These are phyloP conservation scores for Nixonia krombeini DNA, from an alignment of 1,140 invertebrate species.

Conservation along the genomic window DNA sequence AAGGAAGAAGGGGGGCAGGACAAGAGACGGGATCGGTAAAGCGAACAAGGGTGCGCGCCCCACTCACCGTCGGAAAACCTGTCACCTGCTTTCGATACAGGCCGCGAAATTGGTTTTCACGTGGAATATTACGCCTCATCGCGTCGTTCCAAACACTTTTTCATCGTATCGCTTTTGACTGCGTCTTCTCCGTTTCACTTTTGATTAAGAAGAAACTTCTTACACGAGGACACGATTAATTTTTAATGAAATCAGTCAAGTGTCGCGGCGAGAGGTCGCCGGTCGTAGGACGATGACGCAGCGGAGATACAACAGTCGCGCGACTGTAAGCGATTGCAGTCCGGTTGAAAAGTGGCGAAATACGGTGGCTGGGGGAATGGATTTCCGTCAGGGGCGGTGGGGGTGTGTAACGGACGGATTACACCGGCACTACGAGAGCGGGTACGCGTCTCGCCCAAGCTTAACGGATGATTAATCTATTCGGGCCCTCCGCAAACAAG, in stretches of 20 bases:
- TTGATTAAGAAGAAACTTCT: no score
- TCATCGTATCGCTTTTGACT: no score
- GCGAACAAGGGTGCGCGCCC: conserved; percentile 35
- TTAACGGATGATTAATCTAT: conserved; percentile 69
- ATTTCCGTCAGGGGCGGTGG: no score
- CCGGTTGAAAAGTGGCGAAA: conserved; percentile 25
- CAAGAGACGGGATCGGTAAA: conserved; percentile 39
- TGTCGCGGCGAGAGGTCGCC: no score
- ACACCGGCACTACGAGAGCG: conserved; percentile 51
- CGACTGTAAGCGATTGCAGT: conserved; percentile 25
- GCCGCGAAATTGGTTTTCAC: conserved; percentile 50
- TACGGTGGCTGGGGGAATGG: no score
- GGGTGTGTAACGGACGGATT: conserved; percentile 57
- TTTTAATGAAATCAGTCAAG: no score
- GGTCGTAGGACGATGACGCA: no score
- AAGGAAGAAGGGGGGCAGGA: no score
- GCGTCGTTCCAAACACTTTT: conserved; percentile 31
- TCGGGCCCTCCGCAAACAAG: conserved; percentile 62
- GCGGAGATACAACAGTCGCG: no score
- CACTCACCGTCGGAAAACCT: conserved; percentile 42
- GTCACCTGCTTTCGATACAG: conserved; percentile 46
- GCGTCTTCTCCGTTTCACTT: no score
- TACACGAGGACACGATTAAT: no score
- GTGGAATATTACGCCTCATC: conserved; percentile 43
- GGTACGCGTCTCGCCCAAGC: conserved; percentile 58